Percentiles rank a stretch among this genome's conserved stretches.
These are phyloP conservation scores for Ichneumoninae sp. DNA, from an alignment of 2,888 invertebrate genomes.

Conservation along the genomic window DNA sequence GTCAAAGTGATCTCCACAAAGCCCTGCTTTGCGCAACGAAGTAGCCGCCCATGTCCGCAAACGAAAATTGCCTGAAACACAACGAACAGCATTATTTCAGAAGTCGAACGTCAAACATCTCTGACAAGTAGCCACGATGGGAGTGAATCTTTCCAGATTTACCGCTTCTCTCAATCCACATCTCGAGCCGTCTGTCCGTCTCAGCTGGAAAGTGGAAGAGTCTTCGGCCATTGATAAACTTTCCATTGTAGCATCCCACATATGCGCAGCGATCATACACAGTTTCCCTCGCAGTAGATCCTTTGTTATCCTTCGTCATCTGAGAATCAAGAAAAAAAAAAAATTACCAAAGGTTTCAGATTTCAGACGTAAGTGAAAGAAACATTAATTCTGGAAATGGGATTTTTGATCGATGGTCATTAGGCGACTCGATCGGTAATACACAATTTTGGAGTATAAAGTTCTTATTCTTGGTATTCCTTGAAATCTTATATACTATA, in stretches of 20 bases:
- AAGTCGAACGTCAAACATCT: not conserved
- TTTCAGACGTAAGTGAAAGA: not conserved
- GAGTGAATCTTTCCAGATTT: not conserved
- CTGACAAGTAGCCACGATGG: not conserved
- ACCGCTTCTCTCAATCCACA: slow-evolving; percentile 66
- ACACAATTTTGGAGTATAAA: no score
- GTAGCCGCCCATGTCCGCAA: slow-evolving; percentile 63
- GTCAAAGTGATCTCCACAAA: slow-evolving; percentile 62
- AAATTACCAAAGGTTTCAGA: not conserved
- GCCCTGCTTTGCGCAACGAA: slow-evolving; percentile 59
- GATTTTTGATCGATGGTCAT: not conserved
- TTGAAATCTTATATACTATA: not conserved
- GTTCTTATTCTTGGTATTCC: not conserved
- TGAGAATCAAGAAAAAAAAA: not conserved
- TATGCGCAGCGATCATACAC: slow-evolving; percentile 63
- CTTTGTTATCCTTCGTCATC: slow-evolving; percentile 50
- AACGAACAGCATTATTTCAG: not conserved
- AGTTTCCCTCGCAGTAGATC: slow-evolving; percentile 38
- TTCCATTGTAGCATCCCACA: slow-evolving; percentile 60
- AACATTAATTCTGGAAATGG: not conserved
- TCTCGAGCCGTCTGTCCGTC: slow-evolving; percentile 57
- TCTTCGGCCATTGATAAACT: slow-evolving; percentile 54
- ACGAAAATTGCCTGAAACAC: slow-evolving; percentile 56
- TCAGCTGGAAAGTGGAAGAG: slow-evolving; percentile 61
- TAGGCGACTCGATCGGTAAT: not conserved